Evolutionary conservation across 2,888 invertebrate genomes (phyloP).

Genomic region (Myathropa florea): DNA sequence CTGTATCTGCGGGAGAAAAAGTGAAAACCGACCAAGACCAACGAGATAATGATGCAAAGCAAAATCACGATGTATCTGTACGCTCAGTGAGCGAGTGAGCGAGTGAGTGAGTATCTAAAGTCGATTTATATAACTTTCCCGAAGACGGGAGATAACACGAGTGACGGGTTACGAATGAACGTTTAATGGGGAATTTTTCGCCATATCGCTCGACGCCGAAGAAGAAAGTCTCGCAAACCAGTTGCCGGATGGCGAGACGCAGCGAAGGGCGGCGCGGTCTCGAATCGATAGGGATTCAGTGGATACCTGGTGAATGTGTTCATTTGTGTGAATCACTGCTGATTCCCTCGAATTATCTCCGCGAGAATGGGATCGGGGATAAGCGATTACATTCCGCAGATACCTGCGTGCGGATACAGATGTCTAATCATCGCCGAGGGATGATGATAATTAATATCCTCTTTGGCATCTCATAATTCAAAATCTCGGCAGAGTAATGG

Average conservation of each 20-base stretch:
- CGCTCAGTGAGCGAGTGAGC: not conserved
- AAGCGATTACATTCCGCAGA: not conserved
- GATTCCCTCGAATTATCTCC: not conserved
- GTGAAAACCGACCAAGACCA: slow-evolving; percentile 35
- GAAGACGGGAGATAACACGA: slow-evolving; percentile 8
- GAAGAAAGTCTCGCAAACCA: not conserved
- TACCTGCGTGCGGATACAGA: not conserved
- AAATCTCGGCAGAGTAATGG: slow-evolving; percentile 4
- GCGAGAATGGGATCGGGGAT: not conserved
- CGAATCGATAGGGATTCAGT: not conserved
- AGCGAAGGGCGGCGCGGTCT: not conserved
- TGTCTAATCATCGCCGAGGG: not conserved
- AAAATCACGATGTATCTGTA: slow-evolving; percentile 1
- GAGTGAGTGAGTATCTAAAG: slow-evolving; percentile 11
- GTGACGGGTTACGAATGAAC: slow-evolving; percentile 24
- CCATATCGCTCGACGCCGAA: not conserved
- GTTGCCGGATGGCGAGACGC: not conserved
- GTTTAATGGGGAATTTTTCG: not conserved
- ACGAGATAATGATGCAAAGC: slow-evolving; percentile 1
- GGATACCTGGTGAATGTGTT: not conserved
- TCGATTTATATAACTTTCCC: slow-evolving; percentile 56
- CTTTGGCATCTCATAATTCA: slow-evolving; percentile 25
- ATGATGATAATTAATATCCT: slow-evolving; percentile 15
- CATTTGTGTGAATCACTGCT: not conserved
- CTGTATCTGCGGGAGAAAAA: slow-evolving; percentile 22